phyloP scores from a whole-genome alignment of 2,113 vertebrate genomes.

The Aepyceros melampus region DNA sequence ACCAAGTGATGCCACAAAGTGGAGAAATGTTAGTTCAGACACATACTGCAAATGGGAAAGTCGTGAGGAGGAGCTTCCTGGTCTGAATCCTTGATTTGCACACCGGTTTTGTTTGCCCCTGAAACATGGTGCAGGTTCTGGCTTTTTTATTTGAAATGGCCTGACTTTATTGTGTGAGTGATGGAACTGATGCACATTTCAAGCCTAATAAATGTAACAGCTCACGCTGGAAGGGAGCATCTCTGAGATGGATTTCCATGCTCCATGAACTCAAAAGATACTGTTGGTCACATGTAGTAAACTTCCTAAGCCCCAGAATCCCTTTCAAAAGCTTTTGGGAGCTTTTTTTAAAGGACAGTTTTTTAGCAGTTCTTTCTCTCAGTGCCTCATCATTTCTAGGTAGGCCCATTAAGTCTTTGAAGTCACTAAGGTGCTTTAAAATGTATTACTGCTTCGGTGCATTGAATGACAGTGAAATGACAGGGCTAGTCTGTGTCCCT shows the following conservation, averaged over 20 bases:
- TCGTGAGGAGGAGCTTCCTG: neutral
- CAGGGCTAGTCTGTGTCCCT: neutral
- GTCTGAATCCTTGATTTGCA: neutral
- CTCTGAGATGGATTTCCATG: slow-evolving; percentile 12
- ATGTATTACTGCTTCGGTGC: neutral
- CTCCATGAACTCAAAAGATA: neutral
- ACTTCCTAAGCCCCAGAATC: slow-evolving; percentile 31
- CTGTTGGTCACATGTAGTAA: slow-evolving; percentile 21
- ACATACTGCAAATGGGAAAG: neutral
- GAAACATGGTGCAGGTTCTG: neutral
- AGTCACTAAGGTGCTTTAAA: slow-evolving; percentile 38
- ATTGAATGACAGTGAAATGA: neutral
- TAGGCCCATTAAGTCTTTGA: slow-evolving; percentile 47
- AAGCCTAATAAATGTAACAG: neutral
- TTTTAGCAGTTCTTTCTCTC: neutral
- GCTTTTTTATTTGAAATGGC: neutral
- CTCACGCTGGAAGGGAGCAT: neutral
- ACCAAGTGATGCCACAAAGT: neutral
- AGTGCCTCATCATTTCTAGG: slow-evolving; percentile 39
- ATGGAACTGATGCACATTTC: neutral
- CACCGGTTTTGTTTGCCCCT: neutral
- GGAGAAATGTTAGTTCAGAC: neutral
- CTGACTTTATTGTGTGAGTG: neutral
- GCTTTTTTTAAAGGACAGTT: slow-evolving; percentile 52
- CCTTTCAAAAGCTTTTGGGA: slow-evolving; percentile 9